Evolutionary conservation across 2,797 vertebrate genomes (phyloP), one percentile per base, ranked within the genome.

Genomic region (Coilia nasus): DNA sequence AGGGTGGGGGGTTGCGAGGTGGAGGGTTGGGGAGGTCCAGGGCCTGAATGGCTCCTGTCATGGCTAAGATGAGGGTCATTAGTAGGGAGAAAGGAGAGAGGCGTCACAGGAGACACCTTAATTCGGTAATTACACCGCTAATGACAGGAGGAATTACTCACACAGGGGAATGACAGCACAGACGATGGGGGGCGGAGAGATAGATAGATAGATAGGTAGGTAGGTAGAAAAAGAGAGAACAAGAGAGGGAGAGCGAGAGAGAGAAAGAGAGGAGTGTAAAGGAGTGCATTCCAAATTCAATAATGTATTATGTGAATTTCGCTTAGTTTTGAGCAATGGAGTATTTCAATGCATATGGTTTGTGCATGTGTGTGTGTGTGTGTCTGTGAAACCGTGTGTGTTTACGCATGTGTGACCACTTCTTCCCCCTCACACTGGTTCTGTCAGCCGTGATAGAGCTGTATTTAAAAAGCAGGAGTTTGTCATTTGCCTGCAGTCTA

Each of bases 51-150:
- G 86, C 71, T 75, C 82, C 86, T 56, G 62, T 91, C 88, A 87
- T 47, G 86, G 87, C 82, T 90, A 87, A 86, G 87, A 60, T 82
- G 62, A 57, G 86, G 88, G 88, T 88, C 87, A 89, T 91, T 89
- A 88, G 81, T 82, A 85, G 82, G 87, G 46, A 92, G 88, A 90
- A 90, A 89, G 85, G 83, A 89, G 86, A 87, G 57, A 85, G 83
- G 87, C 86, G 81, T 87, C 87, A 89, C 83, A 86, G 82, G 64
- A 87, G 88, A 92, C 82, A 88, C 28, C 87, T 90, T 90, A 87
- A 92, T 90, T 90, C 89, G 84, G 83, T 87, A 86, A 92, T 91
- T 86, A 88, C 86, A 84, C 86, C 56, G 57, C 88, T 87, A 89
- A 87, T 84, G 90, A 90, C 84, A 90, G 87, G 85, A 83, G 84